Conservation (phyloP, 2,113 vertebrate genomes). For the Columba janthina region DNA sequence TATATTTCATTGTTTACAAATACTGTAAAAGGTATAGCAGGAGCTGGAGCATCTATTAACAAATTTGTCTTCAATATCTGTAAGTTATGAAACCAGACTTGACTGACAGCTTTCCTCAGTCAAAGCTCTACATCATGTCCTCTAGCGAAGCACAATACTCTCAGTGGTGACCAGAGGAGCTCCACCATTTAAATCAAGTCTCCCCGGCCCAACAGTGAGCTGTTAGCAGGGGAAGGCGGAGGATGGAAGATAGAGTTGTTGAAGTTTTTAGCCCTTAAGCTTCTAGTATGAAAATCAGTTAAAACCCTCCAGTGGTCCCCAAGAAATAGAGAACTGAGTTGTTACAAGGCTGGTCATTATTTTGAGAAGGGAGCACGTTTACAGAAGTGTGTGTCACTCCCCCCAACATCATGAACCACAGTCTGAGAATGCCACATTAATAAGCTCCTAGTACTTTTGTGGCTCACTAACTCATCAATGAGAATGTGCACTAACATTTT, state of each 20-base stretch:
- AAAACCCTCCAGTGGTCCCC: neutral
- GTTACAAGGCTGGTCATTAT: neutral
- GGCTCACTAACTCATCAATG: constrained; percentile 38
- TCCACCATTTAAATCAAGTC: neutral
- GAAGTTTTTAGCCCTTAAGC: neutral
- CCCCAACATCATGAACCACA: neutral
- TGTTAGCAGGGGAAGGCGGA: neutral
- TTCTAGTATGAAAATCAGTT: neutral
- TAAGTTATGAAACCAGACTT: neutral
- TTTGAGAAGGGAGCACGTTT: neutral
- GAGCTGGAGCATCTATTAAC: neutral
- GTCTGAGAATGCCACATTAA: constrained; percentile 30
- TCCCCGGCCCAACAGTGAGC: neutral
- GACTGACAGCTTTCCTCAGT: neutral
- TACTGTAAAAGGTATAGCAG: neutral
- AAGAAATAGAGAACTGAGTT: neutral
- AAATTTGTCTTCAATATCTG: neutral
- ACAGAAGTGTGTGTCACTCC: neutral
- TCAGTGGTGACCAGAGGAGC: neutral
- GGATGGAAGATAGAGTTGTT: neutral
- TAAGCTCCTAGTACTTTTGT: constrained; percentile 26
- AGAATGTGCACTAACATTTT: constrained; percentile 34
- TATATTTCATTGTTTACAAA: constrained; percentile 3
- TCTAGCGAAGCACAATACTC: neutral
- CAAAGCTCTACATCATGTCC: neutral